Conservation (phyloP, 2,888 invertebrate species). For the Patella caerulea region DNA sequence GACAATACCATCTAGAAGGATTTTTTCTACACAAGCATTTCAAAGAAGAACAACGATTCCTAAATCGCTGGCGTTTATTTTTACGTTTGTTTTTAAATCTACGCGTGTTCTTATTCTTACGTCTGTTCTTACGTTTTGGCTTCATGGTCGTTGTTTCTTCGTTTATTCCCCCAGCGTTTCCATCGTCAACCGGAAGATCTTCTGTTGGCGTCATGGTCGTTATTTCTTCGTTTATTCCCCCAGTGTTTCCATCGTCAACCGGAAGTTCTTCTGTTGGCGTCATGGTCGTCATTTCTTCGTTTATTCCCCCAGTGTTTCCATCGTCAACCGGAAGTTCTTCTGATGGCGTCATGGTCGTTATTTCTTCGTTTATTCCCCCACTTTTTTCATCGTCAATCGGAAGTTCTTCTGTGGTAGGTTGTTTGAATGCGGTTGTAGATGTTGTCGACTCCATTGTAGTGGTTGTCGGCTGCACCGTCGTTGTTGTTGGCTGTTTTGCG, state of each 20-base stretch:
- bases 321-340: background rate
- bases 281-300: background rate
- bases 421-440: background rate
- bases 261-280: background rate
- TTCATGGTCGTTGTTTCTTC: background rate
- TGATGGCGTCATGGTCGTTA: background rate
- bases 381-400: background rate
- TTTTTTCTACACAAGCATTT: background rate
- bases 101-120: no score
- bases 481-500: background rate
- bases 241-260: background rate
- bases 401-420: background rate
- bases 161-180: background rate
- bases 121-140: background rate
- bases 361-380: background rate
- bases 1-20: background rate
- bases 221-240: background rate
- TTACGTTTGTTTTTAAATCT: no score
- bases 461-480: background rate
- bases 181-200: background rate
- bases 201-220: background rate
- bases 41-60: background rate
- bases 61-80: background rate
- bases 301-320: background rate
- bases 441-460: background rate